These are phyloP conservation scores for Indicator maculatus DNA, from an alignment of 2,113 vertebrate species.

Conservation along the genomic window DNA sequence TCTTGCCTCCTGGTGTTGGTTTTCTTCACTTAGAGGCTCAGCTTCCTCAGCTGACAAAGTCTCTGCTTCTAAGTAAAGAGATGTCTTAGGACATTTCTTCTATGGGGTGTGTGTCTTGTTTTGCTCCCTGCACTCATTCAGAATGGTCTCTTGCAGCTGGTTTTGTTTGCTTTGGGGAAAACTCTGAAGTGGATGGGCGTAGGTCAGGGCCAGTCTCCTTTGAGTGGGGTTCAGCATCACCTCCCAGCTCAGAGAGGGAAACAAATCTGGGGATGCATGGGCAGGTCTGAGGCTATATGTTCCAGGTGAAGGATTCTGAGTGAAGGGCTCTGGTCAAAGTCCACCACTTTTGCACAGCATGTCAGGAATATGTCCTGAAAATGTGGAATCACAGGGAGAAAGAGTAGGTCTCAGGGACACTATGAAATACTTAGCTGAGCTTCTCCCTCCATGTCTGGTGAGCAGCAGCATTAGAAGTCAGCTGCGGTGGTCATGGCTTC, in stretches of 20 bases:
- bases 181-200: background rate
- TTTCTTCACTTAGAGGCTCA: background rate
- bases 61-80: background rate
- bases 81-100: background rate
- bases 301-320: background rate
- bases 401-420: background rate
- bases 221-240: background rate
- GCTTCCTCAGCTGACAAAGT: background rate
- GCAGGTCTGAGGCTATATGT: background rate
- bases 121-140: background rate
- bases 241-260: fast-evolving
- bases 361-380: background rate
- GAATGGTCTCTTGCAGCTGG: fast-evolving
- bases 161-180: background rate
- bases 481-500: background rate
- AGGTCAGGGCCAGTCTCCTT: background rate
- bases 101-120: background rate
- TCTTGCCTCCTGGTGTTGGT: background rate
- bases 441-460: background rate
- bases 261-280: background rate
- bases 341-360: background rate
- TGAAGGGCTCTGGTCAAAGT: background rate
- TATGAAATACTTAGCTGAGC: background rate
- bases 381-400: background rate
- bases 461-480: background rate